phyloP scores from a whole-genome alignment of 2,113 vertebrate species.

The Aegithalos caudatus region DNA sequence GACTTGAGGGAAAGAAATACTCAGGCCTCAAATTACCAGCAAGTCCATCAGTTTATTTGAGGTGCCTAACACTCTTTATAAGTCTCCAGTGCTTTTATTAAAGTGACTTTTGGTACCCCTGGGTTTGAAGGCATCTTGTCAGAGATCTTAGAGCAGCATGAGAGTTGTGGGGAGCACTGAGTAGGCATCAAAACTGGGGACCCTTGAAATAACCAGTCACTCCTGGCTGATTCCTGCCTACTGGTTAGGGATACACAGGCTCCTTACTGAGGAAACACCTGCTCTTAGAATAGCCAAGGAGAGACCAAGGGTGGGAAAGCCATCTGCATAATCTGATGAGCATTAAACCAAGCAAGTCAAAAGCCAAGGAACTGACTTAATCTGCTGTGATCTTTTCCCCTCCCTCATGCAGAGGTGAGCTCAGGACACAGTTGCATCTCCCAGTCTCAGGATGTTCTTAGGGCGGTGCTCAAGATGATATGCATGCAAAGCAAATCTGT shows the following conservation, averaged over 20 bases:
- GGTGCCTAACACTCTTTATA: neutral
- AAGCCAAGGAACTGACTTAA: slow-evolving; percentile 40
- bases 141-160: neutral
- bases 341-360: slow-evolving; percentile 34
- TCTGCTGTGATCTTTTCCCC: slow-evolving; percentile 5
- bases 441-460: neutral
- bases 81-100: neutral
- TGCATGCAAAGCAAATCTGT: neutral
- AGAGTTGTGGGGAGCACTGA: neutral
- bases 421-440: slow-evolving; percentile 4
- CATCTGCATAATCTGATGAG: slow-evolving; percentile 34
- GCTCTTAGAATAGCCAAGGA: neutral
- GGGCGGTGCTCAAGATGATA: neutral
- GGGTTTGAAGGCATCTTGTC: neutral
- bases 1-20: neutral
- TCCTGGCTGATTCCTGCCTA: neutral
- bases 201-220: neutral
- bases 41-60: neutral
- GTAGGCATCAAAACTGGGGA: neutral
- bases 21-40: neutral
- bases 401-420: neutral
- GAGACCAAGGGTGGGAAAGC: slow-evolving; percentile 9
- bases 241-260: neutral
- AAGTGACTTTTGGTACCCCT: neutral
- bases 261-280: slow-evolving; percentile 36